A percentile compares a stretch with the other conserved stretches of the same genome.
Evolutionary conservation across 2,888 invertebrate species (phyloP).

Genomic region (Melieria crassipennis): DNA sequence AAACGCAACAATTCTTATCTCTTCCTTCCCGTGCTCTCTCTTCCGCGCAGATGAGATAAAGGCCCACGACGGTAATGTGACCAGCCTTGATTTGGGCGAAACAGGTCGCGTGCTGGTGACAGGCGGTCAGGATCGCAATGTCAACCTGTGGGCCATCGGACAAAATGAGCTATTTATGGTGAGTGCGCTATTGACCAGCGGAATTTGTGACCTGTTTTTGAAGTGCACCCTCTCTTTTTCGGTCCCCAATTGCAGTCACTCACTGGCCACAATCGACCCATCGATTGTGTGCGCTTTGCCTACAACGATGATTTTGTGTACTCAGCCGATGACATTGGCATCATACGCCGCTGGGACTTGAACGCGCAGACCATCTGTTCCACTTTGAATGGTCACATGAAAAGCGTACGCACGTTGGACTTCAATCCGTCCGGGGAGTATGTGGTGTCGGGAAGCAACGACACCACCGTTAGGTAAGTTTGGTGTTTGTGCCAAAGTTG

Average conservation of each 20-base stretch:
- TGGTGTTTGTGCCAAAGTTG: neutral
- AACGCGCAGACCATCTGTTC: slow-evolving; percentile 73
- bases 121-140: slow-evolving; percentile 96
- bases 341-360: slow-evolving; percentile 95
- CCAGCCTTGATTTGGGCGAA: slow-evolving; percentile 65
- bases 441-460: slow-evolving; percentile 92
- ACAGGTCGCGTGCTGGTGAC: slow-evolving; percentile 66
- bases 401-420: slow-evolving; percentile 90
- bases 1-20: neutral
- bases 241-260: slow-evolving; percentile 73
- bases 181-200: slow-evolving; percentile 44
- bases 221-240: neutral
- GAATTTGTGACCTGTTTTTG: neutral
- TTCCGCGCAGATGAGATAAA: slow-evolving; percentile 62
- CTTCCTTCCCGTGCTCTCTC: neutral
- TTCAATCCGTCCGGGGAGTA: slow-evolving; percentile 97
- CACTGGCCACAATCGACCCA: slow-evolving; percentile 91
- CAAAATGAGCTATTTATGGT: slow-evolving; percentile 96
- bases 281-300: slow-evolving; percentile 95
- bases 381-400: slow-evolving; percentile 71
- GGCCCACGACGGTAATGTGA: slow-evolving; percentile 65
- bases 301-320: slow-evolving; percentile 94
- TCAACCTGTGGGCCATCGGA: slow-evolving; percentile 96
- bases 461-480: slow-evolving; percentile 72
- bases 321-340: slow-evolving; percentile 93